Base-by-base conservation (phyloP, 2,888 invertebrate genomes). In the Ochropacha duplaris region DNA sequence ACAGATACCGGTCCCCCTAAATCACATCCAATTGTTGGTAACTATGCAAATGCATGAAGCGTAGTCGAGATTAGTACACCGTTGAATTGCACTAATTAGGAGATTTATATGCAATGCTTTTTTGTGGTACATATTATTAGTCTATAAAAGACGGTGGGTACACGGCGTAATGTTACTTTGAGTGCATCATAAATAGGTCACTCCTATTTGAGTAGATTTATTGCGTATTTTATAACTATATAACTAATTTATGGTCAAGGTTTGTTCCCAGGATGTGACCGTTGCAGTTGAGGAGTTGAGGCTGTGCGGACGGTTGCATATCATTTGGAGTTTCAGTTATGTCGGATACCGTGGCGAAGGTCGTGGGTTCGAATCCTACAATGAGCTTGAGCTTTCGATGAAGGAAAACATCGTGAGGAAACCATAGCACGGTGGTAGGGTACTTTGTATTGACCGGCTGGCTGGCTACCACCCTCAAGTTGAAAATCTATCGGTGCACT, bases 61-160 rank as follows among this genome's bases (percentile, higher is more conserved):
- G 85, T 84, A 86, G 85, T 81, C 69, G 77, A 87, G 90, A 91
- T 90, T 90, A 91, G 84, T 81, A 71, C 79, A 71, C 12, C 75
- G 72, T 72, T 90, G 87, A 92, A 91, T 91, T 63, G 77, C 68
- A 70, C 81, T 92, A 92, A 92, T 92, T 89, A 92, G 91, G 86
- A 88, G 90, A 92, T 92, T 92, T 92, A 88, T 90, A 92, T 92
- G 91, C 92, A 91, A 91, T 92, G 87, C 84, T 78, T 81, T 84
- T 88, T 82, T 92, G 91, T 84, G 90, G 89, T 86, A 77, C 83
- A 84, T 87, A 90, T 90, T 91, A 92, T 92, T 90, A 91, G 86
- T 72, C 81, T 76, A 84, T 88, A 88, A 90, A 86, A 74, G 83
- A 79, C 68, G 71, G 72, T 76, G 81, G 79, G 82, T 81, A 83